These are phyloP conservation scores for Microplitis mediator DNA, from an alignment of 1,140 invertebrate genomes.

Conservation along the genomic window DNA sequence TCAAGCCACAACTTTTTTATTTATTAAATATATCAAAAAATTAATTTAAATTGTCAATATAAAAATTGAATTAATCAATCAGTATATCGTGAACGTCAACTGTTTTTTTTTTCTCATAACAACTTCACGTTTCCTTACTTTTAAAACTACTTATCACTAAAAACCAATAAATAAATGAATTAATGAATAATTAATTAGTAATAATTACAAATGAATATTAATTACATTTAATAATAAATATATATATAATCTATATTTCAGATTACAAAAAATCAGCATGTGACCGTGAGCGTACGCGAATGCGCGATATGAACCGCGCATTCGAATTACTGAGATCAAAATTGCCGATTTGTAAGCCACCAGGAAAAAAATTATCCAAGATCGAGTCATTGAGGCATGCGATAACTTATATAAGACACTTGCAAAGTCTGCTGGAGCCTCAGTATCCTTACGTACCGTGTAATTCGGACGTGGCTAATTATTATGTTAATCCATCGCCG, in stretches of 20 bases:
- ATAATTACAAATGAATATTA: background rate
- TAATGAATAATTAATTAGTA: background rate
- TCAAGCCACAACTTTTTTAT: too few species aligned
- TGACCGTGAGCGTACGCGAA: constrained; percentile 81
- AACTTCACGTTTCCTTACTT: too few species aligned
- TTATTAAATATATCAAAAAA: too few species aligned
- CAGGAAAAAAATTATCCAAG: constrained; percentile 88
- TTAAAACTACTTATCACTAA: too few species aligned
- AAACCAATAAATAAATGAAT: background rate
- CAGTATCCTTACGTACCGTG: constrained; percentile 46
- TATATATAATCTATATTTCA: constrained; percentile 52
- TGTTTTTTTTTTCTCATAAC: too few species aligned
- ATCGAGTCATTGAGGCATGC: constrained; percentile 84
- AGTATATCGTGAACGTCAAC: too few species aligned
- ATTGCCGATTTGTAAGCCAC: constrained; percentile 79
- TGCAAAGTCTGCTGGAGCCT: constrained; percentile 70
- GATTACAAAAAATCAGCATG: constrained; percentile 86
- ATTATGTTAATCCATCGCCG: background rate
- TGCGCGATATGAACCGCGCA: constrained; percentile 88
- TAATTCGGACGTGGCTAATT: background rate
- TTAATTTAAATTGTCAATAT: too few species aligned
- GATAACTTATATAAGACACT: constrained; percentile 80
- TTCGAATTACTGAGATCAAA: constrained; percentile 80
- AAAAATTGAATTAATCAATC: too few species aligned
- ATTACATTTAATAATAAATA: background rate